Percentiles rank a stretch among this genome's conserved stretches.
phyloP scores from a whole-genome alignment of 2,113 vertebrate genomes.

The Pterophyllum scalare region DNA sequence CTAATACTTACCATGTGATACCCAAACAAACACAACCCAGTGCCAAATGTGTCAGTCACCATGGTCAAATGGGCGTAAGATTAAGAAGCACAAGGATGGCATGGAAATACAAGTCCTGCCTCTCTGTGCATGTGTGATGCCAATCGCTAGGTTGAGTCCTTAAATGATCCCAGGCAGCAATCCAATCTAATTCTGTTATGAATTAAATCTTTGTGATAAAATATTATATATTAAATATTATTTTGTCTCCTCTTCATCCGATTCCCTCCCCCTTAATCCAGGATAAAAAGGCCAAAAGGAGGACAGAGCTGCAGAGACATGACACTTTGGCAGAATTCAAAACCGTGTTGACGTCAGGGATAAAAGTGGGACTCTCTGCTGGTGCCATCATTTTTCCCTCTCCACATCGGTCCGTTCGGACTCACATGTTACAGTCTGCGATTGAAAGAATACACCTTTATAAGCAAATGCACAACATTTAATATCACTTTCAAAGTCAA shows the following conservation, averaged over 20 bases:
- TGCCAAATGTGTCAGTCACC: constrained; percentile 44
- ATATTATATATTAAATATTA: background rate
- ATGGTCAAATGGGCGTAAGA: constrained; percentile 25
- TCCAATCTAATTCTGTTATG: background rate
- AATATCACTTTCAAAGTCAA: background rate
- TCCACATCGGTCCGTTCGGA: background rate
- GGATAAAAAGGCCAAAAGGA: constrained; percentile 17
- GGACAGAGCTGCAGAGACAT: background rate
- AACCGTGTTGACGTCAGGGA: background rate
- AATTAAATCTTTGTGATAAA: background rate
- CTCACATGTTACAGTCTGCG: background rate
- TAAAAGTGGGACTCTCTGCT: constrained; percentile 32
- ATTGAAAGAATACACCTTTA: background rate
- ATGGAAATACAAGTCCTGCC: background rate
- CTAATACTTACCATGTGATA: constrained; percentile 22
- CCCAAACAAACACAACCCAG: constrained; percentile 6
- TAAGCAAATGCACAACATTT: background rate
- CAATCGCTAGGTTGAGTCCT: background rate
- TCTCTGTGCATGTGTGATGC: background rate
- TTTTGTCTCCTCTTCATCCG: background rate
- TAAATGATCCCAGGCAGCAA: background rate
- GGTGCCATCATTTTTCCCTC: background rate
- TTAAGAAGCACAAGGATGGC: background rate
- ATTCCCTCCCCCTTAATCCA: background rate
- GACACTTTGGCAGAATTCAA: constrained; percentile 16